These are phyloP conservation scores for Crocidura indochinensis DNA, from an alignment of 2,797 vertebrate genomes.

Conservation along the genomic window DNA sequence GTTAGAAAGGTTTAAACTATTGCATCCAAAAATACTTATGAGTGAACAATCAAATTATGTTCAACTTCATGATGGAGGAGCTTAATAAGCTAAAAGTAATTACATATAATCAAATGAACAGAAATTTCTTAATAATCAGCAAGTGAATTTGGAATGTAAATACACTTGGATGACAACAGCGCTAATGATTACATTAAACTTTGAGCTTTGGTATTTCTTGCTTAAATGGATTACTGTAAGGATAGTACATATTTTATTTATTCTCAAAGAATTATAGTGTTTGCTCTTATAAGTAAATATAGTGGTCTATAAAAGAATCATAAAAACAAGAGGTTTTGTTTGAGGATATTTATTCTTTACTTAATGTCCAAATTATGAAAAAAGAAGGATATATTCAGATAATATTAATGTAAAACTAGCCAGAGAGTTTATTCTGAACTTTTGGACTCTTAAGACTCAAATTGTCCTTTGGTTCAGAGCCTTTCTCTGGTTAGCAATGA, in stretches of 20 bases:
- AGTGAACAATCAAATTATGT: slow-evolving; percentile 71
- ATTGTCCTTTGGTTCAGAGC: background rate
- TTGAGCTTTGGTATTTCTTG: slow-evolving; percentile 47
- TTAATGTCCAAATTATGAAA: background rate
- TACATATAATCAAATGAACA: slow-evolving; percentile 71
- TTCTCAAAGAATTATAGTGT: background rate
- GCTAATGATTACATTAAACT: slow-evolving; percentile 45
- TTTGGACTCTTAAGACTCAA: background rate
- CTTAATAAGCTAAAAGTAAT: slow-evolving; percentile 66
- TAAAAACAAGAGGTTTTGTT: background rate
- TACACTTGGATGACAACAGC: slow-evolving; percentile 3
- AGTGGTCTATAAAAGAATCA: background rate
- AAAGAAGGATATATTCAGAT: background rate
- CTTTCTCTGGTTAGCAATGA: background rate
- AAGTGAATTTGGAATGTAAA: slow-evolving; percentile 58
- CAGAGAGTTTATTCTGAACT: background rate
- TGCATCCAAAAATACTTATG: slow-evolving; percentile 44
- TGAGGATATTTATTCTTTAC: background rate
- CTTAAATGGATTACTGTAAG: slow-evolving; percentile 28
- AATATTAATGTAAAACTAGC: background rate
- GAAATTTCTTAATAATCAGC: slow-evolving; percentile 52
- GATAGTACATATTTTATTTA: background rate
- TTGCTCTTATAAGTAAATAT: slow-evolving; percentile 43
- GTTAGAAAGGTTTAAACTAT: slow-evolving; percentile 63
- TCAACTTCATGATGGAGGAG: slow-evolving; percentile 46